These are phyloP conservation scores for Stylophora pistillata DNA, from an alignment of 64 coral and sea anemone genomes.

Conservation along the genomic window DNA sequence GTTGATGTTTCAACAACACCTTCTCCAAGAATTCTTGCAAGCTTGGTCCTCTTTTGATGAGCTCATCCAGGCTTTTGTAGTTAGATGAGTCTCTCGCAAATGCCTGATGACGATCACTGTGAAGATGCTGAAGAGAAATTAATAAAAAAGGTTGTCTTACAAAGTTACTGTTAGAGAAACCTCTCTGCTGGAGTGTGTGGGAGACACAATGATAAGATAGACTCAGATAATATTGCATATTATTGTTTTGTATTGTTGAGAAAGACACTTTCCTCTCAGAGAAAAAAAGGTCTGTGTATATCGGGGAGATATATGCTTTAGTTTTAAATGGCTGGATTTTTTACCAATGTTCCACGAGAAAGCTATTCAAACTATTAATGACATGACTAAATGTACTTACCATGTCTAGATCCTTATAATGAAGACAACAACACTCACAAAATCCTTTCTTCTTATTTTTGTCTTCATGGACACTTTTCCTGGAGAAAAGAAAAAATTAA, in stretches of 20 bases:
- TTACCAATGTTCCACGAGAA: too few species aligned
- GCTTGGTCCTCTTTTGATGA: constrained; percentile 77
- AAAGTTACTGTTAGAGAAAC: too few species aligned
- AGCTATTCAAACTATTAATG: neutral
- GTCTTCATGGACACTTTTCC: constrained; percentile 43
- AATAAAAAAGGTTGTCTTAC: neutral
- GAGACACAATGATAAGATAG: too few species aligned
- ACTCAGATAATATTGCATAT: too few species aligned
- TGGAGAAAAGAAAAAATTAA: neutral
- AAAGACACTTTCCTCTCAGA: too few species aligned
- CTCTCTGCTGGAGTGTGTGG: too few species aligned
- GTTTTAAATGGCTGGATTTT: too few species aligned
- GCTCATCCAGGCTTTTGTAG: constrained; percentile 71
- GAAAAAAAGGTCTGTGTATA: neutral
- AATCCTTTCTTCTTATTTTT: constrained; percentile 74
- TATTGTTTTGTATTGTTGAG: too few species aligned
- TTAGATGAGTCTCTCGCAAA: constrained; percentile 74
- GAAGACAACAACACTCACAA: constrained; percentile 88
- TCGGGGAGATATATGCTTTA: too few species aligned
- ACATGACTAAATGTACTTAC: constrained; percentile 28
- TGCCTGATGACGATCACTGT: constrained; percentile 77
- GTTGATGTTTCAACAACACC: constrained; percentile 39
- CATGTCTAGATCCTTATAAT: constrained; percentile 83
- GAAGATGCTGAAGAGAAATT: constrained; percentile 63
- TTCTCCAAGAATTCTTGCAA: constrained; percentile 67